Percentiles rank a stretch among this genome's conserved stretches.
Conservation (phyloP, 1,140 invertebrate species). For the Charaxes varanes region DNA sequence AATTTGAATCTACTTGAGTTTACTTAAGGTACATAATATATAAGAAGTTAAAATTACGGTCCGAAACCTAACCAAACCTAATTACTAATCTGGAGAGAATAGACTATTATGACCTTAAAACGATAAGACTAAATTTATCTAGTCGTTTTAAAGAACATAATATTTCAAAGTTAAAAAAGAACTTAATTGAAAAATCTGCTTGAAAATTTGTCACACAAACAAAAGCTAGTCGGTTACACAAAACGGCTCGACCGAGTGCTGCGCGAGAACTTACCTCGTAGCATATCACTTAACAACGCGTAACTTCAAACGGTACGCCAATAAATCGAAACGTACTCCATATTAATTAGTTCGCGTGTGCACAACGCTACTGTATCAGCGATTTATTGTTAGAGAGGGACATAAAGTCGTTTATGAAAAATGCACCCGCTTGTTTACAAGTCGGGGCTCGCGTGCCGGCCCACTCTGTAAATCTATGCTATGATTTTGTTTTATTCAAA, state of each 20-base stretch:
- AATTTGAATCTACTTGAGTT: too few species aligned
- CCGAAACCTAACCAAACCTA: too few species aligned
- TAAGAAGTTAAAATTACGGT: too few species aligned
- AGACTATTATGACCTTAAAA: too few species aligned
- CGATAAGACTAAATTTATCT: too few species aligned
- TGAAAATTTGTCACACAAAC: too few species aligned
- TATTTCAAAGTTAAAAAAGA: too few species aligned
- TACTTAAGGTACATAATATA: too few species aligned
- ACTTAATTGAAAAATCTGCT: too few species aligned
- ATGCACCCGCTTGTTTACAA: constrained; percentile 39
- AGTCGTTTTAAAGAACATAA: too few species aligned
- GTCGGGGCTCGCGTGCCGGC: constrained; percentile 24
- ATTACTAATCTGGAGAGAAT: too few species aligned
- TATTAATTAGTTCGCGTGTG: constrained; percentile 69
- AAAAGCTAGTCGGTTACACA: too few species aligned
- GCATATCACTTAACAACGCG: constrained; percentile 30
- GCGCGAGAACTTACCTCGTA: constrained; percentile 8
- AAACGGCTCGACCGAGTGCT: neutral
- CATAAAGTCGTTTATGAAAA: constrained; percentile 67
- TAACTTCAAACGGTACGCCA: constrained; percentile 45
- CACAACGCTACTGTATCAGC: constrained; percentile 47
- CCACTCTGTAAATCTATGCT: constrained; percentile 9
- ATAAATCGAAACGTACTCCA: constrained; percentile 66
- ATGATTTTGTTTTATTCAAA: constrained; percentile 16
- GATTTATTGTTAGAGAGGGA: constrained; percentile 46